A percentile compares a stretch with the other conserved stretches of the same genome.
Evolutionary conservation across 2,113 vertebrate species (phyloP).

Genomic region (Brachionichthys hirsutus): DNA sequence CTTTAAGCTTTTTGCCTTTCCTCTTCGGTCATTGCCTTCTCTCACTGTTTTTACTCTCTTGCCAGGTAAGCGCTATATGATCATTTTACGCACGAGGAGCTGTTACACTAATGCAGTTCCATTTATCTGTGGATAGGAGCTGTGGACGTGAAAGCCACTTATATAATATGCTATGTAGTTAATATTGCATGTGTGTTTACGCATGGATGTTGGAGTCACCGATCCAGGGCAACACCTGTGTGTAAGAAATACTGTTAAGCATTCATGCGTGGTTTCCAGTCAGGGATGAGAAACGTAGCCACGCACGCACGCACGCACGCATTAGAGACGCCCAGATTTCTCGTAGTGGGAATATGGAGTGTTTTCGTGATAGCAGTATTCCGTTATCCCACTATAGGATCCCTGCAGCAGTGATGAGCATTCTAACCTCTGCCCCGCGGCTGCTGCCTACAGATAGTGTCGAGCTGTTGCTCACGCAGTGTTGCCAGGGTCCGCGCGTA

Average conservation of each 20-base stretch:
- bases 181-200: constrained; percentile 22
- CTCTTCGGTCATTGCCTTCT: constrained; percentile 78
- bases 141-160: constrained; percentile 11
- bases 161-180: not conserved
- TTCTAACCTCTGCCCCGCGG: constrained; percentile 67
- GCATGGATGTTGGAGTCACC: constrained; percentile 15
- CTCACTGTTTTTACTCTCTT: constrained; percentile 76
- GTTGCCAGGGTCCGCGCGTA: constrained; percentile 78
- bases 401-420: constrained; percentile 71
- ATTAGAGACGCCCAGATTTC: constrained; percentile 36
- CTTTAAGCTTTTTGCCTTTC: constrained; percentile 78
- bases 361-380: constrained; percentile 64
- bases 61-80: constrained; percentile 73
- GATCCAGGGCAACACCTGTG: constrained; percentile 31
- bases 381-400: constrained; percentile 64
- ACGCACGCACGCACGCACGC: constrained; percentile 20
- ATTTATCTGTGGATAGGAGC: constrained; percentile 28
- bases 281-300: constrained; percentile 18
- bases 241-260: constrained; percentile 29
- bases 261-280: constrained; percentile 36
- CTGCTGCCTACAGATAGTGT: constrained; percentile 76
- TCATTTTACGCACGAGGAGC: constrained; percentile 49
- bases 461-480: constrained; percentile 72
- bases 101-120: constrained; percentile 44
- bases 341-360: constrained; percentile 56